Conservation (phyloP, 1,140 invertebrate genomes). For the Temnothorax curvispinosus region DNA sequence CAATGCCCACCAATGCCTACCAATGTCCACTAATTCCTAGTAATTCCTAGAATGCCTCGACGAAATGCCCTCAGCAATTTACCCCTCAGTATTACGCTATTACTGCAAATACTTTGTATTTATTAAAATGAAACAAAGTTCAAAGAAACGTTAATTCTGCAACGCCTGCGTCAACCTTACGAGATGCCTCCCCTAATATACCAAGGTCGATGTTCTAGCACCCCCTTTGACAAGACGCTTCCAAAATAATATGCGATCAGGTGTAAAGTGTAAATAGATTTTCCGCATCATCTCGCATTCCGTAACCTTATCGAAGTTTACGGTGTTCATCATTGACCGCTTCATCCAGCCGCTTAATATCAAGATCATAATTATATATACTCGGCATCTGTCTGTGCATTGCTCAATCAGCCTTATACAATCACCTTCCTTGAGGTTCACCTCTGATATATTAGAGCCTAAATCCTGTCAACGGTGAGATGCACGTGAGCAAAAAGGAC, state of each 20-base stretch:
- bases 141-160: neutral
- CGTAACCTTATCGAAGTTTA: neutral
- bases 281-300: neutral
- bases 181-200: neutral
- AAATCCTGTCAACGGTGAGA: conserved; percentile 16
- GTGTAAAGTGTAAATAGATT: neutral
- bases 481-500: conserved; percentile 15
- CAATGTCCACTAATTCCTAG: too few relatives aligned
- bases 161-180: neutral
- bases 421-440: conserved; percentile 11
- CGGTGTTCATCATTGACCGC: neutral
- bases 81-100: neutral
- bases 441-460: conserved; percentile 54
- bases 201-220: neutral
- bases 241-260: neutral
- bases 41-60: too few relatives aligned
- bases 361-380: conserved; percentile 35
- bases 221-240: neutral
- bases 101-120: neutral
- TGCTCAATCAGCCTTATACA: neutral
- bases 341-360: conserved; percentile 7
- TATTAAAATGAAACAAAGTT: neutral
- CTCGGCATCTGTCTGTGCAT: neutral
- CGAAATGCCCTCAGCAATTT: too few relatives aligned
- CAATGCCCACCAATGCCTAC: too few relatives aligned